Base-by-base conservation (phyloP, 2,888 invertebrate species). In the Microplitis manilae region DNA sequence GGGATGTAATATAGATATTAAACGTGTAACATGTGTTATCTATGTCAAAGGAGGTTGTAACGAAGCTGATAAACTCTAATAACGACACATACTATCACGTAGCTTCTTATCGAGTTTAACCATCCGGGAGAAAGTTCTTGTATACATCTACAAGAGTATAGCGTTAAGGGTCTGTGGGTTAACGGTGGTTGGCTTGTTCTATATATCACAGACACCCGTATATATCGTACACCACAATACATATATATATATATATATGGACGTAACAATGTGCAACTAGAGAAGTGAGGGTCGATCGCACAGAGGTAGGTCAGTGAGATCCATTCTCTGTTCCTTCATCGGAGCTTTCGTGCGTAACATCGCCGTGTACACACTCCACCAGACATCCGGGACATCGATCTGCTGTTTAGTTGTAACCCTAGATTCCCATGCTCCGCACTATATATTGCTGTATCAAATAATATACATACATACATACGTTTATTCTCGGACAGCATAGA, bases 311-410 rank as follows among this genome's bases (percentile, higher is more conserved):
- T 73, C 76, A 76, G 73, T 72, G 72, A 77, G 73, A 73, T 77
- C 62, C 73, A 73, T 68, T 60, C 61, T 60, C 20, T 68, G 60
- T 69, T 67, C 38, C 39, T 60, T 17, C 39, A 68, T 72, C 60
- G 65, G 60, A 68, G 68, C 76, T 72, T 70, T 77, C 64, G 65
- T 67, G 72, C 41, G 72, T 73, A 73, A 71, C 72, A 68, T 17
- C 50, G 13, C 50, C 50, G 50, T 13, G 50, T 65, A 65, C 78
- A 79, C 82, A 81, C 82, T 82, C 78, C 74, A 79, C 76, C 83
- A 81, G 81, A 79, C 76, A 85, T 83, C 79, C 79, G 79, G 82
- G 79, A 81, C 82, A 84, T 83, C 83, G 83, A 85, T 85, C 84
- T 81, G 81, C 72, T 73, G 50, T 50, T 50, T 50, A 79, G 30